Percentiles rank a stretch among this genome's conserved stretches.
Evolutionary conservation across 1,140 invertebrate species (phyloP).

Genomic region (Orchesella cincta): DNA sequence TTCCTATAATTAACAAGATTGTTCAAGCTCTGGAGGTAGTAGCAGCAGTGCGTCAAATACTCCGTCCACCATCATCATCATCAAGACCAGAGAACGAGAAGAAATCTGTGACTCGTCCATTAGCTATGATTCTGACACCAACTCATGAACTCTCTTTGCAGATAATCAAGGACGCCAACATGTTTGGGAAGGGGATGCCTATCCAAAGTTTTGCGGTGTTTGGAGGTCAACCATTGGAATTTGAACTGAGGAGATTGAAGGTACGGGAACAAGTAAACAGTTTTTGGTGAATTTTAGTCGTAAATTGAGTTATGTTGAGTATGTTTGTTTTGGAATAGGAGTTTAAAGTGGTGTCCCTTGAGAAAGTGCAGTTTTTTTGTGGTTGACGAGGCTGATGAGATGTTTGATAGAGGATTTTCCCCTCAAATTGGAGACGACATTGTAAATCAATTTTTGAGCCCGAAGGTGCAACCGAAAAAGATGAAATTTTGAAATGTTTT

Average conservation of each 20-base stretch:
- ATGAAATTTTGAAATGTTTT: too few relatives aligned
- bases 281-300: too few relatives aligned
- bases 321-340: slow-evolving; percentile 89
- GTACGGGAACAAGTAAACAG: too few relatives aligned
- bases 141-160: slow-evolving; percentile 88
- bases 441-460: too few relatives aligned
- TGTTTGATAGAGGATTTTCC: slow-evolving; percentile 91
- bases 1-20: neutral
- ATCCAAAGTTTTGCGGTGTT: neutral
- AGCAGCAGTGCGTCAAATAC: neutral
- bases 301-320: too few relatives aligned
- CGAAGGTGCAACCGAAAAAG: too few relatives aligned
- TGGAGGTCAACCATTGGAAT: neutral
- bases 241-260: neutral
- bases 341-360: slow-evolving; percentile 64
- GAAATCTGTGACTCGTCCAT: slow-evolving; percentile 61
- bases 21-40: neutral
- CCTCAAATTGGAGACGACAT: slow-evolving; percentile 72
- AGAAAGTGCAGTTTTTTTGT: slow-evolving; percentile 76
- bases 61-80: too few relatives aligned
- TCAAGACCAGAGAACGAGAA: slow-evolving; percentile 54
- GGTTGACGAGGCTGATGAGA: slow-evolving; percentile 92
- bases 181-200: slow-evolving; percentile 69
- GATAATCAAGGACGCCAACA: slow-evolving; percentile 81
- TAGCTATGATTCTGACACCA: slow-evolving; percentile 79